These are phyloP conservation scores for Porites rus DNA, from an alignment of 92 coral and sea anemone genomes.

Conservation along the genomic window DNA sequence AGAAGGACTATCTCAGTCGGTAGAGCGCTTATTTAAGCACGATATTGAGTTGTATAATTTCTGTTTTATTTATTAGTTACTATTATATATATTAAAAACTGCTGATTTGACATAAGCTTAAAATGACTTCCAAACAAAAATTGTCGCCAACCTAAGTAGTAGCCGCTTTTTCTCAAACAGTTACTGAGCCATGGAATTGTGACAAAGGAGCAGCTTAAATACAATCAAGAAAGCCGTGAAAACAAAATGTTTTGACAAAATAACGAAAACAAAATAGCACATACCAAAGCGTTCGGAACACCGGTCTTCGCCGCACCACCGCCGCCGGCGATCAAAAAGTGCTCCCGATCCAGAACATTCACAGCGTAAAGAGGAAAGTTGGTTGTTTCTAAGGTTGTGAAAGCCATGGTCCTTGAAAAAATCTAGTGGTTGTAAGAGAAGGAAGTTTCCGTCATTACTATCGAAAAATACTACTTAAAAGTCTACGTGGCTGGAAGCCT, in stretches of 20 bases:
- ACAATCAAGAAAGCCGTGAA: background rate
- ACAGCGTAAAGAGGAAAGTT: constrained; percentile 98
- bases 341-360: constrained; percentile 86
- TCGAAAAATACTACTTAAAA: background rate
- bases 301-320: constrained; percentile 99
- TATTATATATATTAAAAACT: background rate
- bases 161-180: background rate
- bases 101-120: background rate
- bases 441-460: background rate
- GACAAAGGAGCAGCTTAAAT: background rate
- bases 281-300: constrained; percentile 98
- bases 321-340: constrained; percentile 92
- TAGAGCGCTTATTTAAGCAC: too few species aligned
- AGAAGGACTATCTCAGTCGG: too few species aligned
- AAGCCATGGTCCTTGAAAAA: constrained; percentile 64
- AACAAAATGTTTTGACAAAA: constrained; percentile 15
- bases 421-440: background rate
- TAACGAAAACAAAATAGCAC: constrained; percentile 1
- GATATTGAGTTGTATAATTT: too few species aligned
- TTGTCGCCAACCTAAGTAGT: background rate
- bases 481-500: constrained; percentile 71
- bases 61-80: too few species aligned
- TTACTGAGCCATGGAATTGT: background rate
- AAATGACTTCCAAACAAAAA: background rate
- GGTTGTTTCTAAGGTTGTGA: constrained; percentile 84